phyloP scores from a whole-genome alignment of 2,797 vertebrate species.

The Argentina silus region DNA sequence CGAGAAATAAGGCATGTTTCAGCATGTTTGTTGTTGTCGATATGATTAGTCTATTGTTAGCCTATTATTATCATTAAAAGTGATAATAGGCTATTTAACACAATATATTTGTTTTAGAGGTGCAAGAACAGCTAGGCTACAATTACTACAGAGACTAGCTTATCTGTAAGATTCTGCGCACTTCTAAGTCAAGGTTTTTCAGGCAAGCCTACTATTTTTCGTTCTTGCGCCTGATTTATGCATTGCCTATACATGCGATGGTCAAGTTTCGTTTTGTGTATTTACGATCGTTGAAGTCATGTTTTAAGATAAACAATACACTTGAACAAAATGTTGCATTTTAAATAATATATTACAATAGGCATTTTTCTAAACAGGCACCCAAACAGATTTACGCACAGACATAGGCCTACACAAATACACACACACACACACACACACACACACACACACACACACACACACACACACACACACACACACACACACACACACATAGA shows the following conservation, averaged over 20 bases:
- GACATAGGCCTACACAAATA: neutral
- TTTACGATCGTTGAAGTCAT: neutral
- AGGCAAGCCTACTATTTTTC: neutral
- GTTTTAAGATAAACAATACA: neutral
- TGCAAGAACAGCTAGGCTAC: too few relatives aligned
- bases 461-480: conserved; percentile 7
- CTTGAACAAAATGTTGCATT: neutral
- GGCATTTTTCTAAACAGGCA: neutral
- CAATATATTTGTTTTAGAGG: too few relatives aligned
- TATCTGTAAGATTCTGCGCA: neutral
- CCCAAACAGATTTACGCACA: neutral
- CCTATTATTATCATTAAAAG: neutral
- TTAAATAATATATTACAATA: neutral
- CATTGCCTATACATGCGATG: neutral
- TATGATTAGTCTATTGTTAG: neutral
- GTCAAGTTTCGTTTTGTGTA: neutral
- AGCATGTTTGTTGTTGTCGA: neutral
- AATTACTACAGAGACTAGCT: neutral
- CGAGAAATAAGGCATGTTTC: conserved; percentile 42
- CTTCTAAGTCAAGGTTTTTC: neutral
- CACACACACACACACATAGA: conserved; percentile 8
- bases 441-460: neutral
- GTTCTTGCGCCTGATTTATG: too few relatives aligned
- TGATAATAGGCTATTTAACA: too few relatives aligned
- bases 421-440: conserved; percentile 3